Evolutionary conservation across 2,888 invertebrate genomes (phyloP).

Genomic region (Sesia apiformis): DNA sequence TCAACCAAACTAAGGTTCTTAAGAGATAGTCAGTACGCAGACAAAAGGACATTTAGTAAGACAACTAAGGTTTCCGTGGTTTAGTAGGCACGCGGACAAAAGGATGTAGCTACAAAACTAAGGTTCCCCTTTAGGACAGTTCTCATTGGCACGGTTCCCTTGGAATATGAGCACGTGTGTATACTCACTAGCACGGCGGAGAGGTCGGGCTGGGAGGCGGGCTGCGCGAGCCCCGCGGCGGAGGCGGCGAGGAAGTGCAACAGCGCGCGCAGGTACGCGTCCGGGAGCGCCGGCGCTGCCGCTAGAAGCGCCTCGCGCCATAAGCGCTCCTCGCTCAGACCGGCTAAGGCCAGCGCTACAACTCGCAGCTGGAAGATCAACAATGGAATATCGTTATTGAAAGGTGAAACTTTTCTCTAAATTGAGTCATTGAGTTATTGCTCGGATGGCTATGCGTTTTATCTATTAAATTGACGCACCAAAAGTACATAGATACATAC

Average conservation of each 20-base stretch:
- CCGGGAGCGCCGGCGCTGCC: slow-evolving; percentile 85
- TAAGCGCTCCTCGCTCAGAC: slow-evolving; percentile 89
- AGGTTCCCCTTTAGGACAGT: too few species aligned
- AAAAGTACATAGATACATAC: too few species aligned
- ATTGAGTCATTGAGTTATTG: too few species aligned
- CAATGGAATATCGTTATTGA: background rate
- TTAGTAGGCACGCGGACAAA: too few species aligned
- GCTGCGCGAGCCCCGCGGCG: slow-evolving; percentile 75
- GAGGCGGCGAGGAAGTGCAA: slow-evolving; percentile 93
- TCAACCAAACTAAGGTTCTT: too few species aligned
- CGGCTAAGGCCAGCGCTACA: slow-evolving; percentile 79
- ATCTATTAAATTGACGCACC: too few species aligned
- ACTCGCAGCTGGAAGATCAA: slow-evolving; percentile 31
- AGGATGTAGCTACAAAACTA: too few species aligned
- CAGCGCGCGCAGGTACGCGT: slow-evolving; percentile 92
- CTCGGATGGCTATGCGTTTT: too few species aligned
- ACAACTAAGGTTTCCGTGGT: too few species aligned
- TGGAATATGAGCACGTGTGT: background rate
- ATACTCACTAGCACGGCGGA: slow-evolving; percentile 30
- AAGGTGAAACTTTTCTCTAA: background rate
- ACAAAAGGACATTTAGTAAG: too few species aligned
- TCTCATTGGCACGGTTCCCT: too few species aligned
- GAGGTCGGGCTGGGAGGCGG: slow-evolving; percentile 21
- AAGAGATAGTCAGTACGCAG: too few species aligned
- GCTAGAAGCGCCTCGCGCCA: slow-evolving; percentile 88